These are phyloP conservation scores for Hoplostethus atlanticus DNA, from an alignment of 2,797 vertebrate genomes.

Conservation along the genomic window DNA sequence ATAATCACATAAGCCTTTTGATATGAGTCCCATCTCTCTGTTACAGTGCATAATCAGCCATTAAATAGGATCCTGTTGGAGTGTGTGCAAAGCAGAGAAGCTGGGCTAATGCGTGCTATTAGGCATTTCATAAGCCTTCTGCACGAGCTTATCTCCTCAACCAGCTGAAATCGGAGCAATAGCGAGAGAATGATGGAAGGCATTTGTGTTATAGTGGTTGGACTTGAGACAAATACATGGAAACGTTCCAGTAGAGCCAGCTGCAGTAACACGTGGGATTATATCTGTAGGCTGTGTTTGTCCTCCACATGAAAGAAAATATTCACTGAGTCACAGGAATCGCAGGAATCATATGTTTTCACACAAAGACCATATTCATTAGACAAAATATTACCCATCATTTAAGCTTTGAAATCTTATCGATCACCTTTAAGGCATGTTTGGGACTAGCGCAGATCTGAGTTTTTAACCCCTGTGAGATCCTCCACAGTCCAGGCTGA, in stretches of 20 bases:
- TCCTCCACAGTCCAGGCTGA: too few relatives aligned
- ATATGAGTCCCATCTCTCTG: neutral
- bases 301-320: neutral
- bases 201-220: conserved; percentile 14
- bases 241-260: conserved; percentile 31
- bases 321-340: conserved; percentile 40
- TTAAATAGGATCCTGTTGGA: neutral
- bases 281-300: conserved; percentile 23
- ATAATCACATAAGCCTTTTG: neutral
- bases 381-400: neutral
- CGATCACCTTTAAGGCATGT: too few relatives aligned
- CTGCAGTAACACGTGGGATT: conserved; percentile 37
- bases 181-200: neutral
- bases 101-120: too few relatives aligned
- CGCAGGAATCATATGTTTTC: conserved; percentile 47
- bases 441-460: too few relatives aligned
- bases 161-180: neutral
- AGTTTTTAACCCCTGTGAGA: too few relatives aligned
- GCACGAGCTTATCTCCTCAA: neutral
- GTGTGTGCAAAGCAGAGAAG: too few relatives aligned
- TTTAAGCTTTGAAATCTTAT: too few relatives aligned
- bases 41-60: neutral
- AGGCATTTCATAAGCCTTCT: neutral
- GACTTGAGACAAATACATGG: conserved; percentile 5
- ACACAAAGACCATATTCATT: conserved; percentile 56